phyloP scores from a whole-genome alignment of 1,140 invertebrate genomes.

The Hylyphantes graminicola region DNA sequence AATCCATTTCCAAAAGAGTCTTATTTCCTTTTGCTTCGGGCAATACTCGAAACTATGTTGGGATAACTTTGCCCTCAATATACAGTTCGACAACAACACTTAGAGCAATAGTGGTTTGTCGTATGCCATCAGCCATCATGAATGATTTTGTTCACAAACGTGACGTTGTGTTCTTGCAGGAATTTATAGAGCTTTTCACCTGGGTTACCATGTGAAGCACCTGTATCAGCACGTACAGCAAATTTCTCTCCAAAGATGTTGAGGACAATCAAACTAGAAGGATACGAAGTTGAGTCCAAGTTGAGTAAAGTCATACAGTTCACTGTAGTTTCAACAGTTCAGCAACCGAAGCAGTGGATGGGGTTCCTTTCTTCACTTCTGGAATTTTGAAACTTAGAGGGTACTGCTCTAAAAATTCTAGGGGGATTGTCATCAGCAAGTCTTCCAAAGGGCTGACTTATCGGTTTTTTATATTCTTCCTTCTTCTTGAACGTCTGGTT shows the following conservation, averaged over 20 bases:
- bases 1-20: neutral
- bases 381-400: neutral
- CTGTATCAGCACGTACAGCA: slow-evolving; percentile 15
- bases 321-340: neutral
- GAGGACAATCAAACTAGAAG: slow-evolving; percentile 10
- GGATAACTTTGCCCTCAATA: slow-evolving; percentile 14
- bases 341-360: neutral
- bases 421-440: neutral
- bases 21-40: neutral
- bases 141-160: slow-evolving; percentile 12
- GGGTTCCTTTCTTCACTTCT: neutral
- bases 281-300: neutral
- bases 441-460: neutral
- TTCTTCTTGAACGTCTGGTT: neutral
- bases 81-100: neutral
- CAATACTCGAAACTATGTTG: neutral
- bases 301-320: neutral
- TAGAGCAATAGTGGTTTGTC: neutral
- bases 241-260: slow-evolving; percentile 5
- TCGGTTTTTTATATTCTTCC: neutral
- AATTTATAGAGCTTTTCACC: slow-evolving; percentile 11
- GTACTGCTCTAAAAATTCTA: neutral
- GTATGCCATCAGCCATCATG: slow-evolving; percentile 14
- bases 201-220: neutral
- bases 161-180: neutral